phyloP scores from a whole-genome alignment of 2,888 invertebrate species.

The Seira ritae region DNA sequence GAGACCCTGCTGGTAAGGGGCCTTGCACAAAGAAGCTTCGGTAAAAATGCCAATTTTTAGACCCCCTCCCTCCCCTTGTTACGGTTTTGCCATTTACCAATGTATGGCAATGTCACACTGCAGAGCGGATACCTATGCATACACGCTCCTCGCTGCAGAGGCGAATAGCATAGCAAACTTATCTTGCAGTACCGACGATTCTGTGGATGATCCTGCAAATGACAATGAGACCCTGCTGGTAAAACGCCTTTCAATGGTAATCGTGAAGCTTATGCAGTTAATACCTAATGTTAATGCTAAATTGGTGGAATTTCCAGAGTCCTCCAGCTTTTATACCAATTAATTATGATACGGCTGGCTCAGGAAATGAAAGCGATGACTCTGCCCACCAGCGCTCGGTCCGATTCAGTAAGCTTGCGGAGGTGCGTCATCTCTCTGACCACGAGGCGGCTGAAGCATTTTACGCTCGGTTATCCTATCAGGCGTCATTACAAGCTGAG shows the following conservation, averaged over 20 bases:
- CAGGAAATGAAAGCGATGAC: constrained; percentile 88
- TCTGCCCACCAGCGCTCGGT: constrained; percentile 88
- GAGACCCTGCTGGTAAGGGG: constrained; percentile 63
- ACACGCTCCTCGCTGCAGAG: constrained; percentile 60
- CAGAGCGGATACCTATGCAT: constrained; percentile 74
- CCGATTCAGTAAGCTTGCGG: constrained; percentile 89
- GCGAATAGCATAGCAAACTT: constrained; percentile 49
- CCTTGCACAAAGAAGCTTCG: no score
- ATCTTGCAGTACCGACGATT: constrained; percentile 47
- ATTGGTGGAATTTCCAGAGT: constrained; percentile 86
- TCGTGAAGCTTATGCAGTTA: no score
- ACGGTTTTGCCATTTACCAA: no score
- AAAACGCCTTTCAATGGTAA: no score
- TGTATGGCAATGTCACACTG: no score
- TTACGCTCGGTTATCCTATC: constrained; percentile 94
- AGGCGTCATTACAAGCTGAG: constrained; percentile 90
- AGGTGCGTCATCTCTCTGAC: constrained; percentile 89
- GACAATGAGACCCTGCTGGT: constrained; percentile 64
- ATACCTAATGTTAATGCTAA: no score
- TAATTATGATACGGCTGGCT: constrained; percentile 82
- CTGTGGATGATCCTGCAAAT: constrained; percentile 67
- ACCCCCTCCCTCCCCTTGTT: no score
- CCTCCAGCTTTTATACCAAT: constrained; percentile 95
- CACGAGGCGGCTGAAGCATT: constrained; percentile 94
- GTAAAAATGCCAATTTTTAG: no score